Base-by-base conservation (phyloP, 2,797 vertebrate genomes). In the Mallotus villosus region DNA sequence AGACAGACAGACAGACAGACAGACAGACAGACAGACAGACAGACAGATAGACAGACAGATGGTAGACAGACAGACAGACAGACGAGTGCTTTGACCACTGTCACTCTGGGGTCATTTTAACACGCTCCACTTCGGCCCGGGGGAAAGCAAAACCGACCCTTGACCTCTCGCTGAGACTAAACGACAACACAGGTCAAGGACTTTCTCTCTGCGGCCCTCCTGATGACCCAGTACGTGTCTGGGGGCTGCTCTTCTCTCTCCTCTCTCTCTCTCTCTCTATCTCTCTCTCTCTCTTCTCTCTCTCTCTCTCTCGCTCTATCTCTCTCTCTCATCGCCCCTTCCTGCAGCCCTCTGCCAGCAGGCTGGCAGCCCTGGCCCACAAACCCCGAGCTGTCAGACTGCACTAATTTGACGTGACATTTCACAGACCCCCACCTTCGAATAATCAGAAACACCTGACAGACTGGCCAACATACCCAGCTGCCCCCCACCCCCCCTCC, bases 401-500 rank as follows among this genome's bases (percentile, higher is more conserved):
- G 90, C 84, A 92, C 94, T 95, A 95, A 97, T 97, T 97, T 94
- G 94, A 96, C 94, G 86, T 97, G 32, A 34, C 94, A 94, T 93
- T 95, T 93, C 87, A 89, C 97, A 98, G 97, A 92, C 93, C 94
- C 86, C 94, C 93, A 91, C 94, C 93, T 92, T 92, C 89, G 80
- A 93, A 94, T 97, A 98, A 99, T 97, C 94, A 96, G 94, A 96
- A 97, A 95, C 96, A 97, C 94, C 94, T 95, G 90, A 92, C 81
- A 69, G 72, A 74, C 81, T 79, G 82, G 58, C 73, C 58, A 63
- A 49, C 67, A 21, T 65, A 25, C 55, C n/a, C 64, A 21, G 32
- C 32, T 34, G 32, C 34, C 24, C 61, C 7, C 8, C 16, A 5
- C n/a, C 55, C 62, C 22, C 70, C 7, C 41, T 78, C 57, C 51